Evolutionary conservation across 2,797 vertebrate genomes (phyloP).

Genomic region (Rachycentron canadum): DNA sequence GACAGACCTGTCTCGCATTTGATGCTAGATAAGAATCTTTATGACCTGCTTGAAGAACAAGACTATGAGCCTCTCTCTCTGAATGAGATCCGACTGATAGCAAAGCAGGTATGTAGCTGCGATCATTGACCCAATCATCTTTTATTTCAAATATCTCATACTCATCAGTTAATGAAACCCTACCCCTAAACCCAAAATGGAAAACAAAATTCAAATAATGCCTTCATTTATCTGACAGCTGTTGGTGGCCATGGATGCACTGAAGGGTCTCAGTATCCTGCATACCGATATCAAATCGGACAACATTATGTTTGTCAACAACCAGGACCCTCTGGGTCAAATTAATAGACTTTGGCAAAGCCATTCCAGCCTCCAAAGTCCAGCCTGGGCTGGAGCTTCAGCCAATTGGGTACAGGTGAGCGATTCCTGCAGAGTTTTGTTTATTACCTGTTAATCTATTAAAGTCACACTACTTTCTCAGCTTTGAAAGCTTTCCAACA

Average conservation of each 20-base stretch:
- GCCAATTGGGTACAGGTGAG: conserved; percentile 7
- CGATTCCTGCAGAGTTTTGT: not conserved
- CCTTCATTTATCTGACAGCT: conserved; percentile 31
- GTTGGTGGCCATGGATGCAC: conserved; percentile 29
- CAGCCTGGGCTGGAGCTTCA: conserved; percentile 4
- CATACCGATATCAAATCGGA: conserved; percentile 40
- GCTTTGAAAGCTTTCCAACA: not conserved
- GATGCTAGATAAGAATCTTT: conserved; percentile 45
- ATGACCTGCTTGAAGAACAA: conserved; percentile 1
- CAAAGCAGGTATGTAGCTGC: conserved; percentile 16
- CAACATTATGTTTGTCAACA: conserved; percentile 44
- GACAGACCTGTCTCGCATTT: conserved; percentile 29
- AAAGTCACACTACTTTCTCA: not conserved
- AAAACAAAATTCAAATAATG: not conserved
- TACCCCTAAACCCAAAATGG: not conserved
- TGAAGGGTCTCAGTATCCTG: conserved; percentile 32
- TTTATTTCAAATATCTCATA: not conserved
- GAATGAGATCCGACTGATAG: conserved; percentile 1
- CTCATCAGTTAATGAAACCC: not conserved
- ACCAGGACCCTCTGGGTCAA: conserved; percentile 23
- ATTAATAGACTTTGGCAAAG: conserved; percentile 37
- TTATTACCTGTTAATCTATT: not conserved
- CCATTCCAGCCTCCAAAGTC: not conserved
- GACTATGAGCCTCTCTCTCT: not conserved
- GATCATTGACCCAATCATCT: not conserved